Evolutionary conservation across 2,113 vertebrate genomes (phyloP).

Genomic region (Zapus hudsonius): DNA sequence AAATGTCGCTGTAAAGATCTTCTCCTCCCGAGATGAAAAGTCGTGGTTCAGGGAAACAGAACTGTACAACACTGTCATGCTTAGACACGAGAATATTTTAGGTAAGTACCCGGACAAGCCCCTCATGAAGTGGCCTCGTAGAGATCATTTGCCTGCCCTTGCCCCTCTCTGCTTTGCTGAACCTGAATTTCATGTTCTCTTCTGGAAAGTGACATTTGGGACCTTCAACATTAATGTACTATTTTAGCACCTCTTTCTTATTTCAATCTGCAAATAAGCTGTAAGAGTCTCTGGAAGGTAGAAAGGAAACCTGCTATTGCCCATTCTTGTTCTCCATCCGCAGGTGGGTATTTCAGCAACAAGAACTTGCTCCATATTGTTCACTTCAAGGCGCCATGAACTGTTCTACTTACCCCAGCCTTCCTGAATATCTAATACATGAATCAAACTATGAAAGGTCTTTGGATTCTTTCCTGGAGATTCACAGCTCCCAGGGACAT

Average conservation of each 20-base stretch:
- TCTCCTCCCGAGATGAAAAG: conserved; percentile 98
- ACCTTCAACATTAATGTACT: neutral
- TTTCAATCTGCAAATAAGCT: conserved; percentile 59
- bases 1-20: conserved; percentile 98
- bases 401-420: conserved; percentile 66
- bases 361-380: conserved; percentile 65
- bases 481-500: conserved; percentile 79
- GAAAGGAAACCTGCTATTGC: conserved; percentile 52
- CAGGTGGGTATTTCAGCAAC: conserved; percentile 70
- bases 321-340: conserved; percentile 56
- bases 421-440: conserved; percentile 79
- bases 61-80: conserved; percentile 98
- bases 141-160: neutral
- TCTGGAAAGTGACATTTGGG: neutral
- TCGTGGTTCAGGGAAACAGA: conserved; percentile 99
- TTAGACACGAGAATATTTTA: conserved; percentile 97
- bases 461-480: conserved; percentile 80
- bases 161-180: neutral
- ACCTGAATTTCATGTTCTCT: neutral
- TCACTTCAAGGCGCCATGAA: conserved; percentile 67
- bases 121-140: neutral
- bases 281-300: conserved; percentile 42
- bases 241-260: conserved; percentile 32
- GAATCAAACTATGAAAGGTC: conserved; percentile 76
- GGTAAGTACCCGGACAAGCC: conserved; percentile 84